A percentile compares a stretch with the other conserved stretches of the same genome.
phyloP scores from a whole-genome alignment of 1,140 invertebrate genomes.

The Melanaphis sacchari region DNA sequence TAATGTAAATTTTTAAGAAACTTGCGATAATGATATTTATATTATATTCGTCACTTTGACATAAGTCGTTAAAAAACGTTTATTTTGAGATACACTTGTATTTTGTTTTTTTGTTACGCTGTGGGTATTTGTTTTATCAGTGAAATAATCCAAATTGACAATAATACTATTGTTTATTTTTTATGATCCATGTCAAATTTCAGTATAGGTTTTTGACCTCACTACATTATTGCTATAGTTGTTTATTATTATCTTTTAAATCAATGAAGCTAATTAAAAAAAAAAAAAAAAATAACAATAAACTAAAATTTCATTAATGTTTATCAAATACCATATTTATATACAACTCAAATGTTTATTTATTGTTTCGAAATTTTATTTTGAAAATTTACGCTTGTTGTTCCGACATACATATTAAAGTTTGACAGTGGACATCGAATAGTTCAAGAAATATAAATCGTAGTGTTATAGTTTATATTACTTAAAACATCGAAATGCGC shows the following conservation, averaged over 20 bases:
- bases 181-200: background rate
- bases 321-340: conserved; percentile 38
- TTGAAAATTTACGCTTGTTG: conserved; percentile 9
- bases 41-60: background rate
- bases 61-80: background rate
- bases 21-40: background rate
- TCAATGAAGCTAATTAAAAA: conserved; percentile 53
- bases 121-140: background rate
- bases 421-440: background rate
- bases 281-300: conserved; percentile 26
- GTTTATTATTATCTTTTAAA: conserved; percentile 16
- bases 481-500: background rate
- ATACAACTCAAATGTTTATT: conserved; percentile 46
- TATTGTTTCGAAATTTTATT: conserved; percentile 42
- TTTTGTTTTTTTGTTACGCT: background rate
- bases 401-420: conserved; percentile 30
- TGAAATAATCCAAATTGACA: background rate
- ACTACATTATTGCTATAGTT: conserved; percentile 28
- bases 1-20: background rate
- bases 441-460: conserved; percentile 17
- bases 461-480: conserved; percentile 23
- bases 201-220: conserved; percentile 49
- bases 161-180: conserved; percentile 48
- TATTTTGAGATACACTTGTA: background rate
- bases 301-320: conserved; percentile 2